Conservation (phyloP, 2,113 vertebrate genomes). For the Cromileptes altivelis region DNA sequence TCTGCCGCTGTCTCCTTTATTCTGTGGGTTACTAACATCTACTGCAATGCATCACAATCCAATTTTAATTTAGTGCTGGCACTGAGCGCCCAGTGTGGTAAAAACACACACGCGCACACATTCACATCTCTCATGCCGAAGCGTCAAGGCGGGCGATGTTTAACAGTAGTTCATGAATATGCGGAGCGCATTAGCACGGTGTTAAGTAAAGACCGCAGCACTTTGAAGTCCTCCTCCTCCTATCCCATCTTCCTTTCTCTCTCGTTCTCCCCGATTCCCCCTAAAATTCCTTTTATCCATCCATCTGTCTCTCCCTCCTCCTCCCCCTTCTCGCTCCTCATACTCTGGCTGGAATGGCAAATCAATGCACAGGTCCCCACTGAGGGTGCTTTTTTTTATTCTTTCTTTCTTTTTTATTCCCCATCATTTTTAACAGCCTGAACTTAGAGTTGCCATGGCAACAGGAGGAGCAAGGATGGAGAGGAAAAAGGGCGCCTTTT, state of each 20-base stretch:
- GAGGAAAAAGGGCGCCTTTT: constrained; percentile 53
- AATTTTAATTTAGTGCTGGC: constrained; percentile 82
- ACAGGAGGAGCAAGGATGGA: constrained; percentile 77
- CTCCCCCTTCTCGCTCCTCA: neutral
- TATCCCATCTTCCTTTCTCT: constrained; percentile 50
- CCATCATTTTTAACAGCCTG: constrained; percentile 77
- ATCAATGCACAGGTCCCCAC: constrained; percentile 69
- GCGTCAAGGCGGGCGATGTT: constrained; percentile 61
- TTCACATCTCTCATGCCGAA: constrained; percentile 45
- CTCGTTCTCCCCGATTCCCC: constrained; percentile 30
- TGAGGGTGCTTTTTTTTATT: constrained; percentile 52
- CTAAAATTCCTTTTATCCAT: constrained; percentile 47
- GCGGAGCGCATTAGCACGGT: constrained; percentile 69
- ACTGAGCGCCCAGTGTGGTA: constrained; percentile 66
- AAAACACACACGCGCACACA: constrained; percentile 49
- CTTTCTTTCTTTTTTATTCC: constrained; percentile 59
- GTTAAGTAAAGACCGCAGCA: constrained; percentile 73
- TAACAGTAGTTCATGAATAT: constrained; percentile 81
- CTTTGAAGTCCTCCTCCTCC: constrained; percentile 77
- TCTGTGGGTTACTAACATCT: constrained; percentile 72
- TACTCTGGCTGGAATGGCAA: constrained; percentile 61
- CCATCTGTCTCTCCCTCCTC: constrained; percentile 32
- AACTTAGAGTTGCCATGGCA: constrained; percentile 84
- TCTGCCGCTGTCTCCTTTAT: constrained; percentile 58
- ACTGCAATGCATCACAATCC: constrained; percentile 85